Conservation (phyloP, 2,113 vertebrate genomes). For the Apeltes quadracus region DNA sequence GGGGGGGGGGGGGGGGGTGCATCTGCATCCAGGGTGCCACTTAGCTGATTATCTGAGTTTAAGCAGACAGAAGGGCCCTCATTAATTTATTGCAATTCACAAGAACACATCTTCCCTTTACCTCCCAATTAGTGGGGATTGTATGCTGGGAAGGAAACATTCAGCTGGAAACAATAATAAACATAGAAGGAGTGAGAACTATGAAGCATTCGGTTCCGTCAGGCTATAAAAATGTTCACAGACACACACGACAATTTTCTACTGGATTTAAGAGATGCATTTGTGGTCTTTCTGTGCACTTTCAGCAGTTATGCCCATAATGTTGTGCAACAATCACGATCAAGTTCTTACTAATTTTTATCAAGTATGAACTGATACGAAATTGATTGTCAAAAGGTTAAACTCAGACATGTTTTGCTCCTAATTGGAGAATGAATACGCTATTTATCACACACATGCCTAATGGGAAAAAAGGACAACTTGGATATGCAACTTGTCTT, state of each 20-base stretch:
- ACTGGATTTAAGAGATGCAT: neutral
- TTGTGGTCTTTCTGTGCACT: neutral
- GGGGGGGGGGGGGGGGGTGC: conserved; percentile 31
- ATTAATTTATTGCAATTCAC: conserved; percentile 85
- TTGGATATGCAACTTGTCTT: neutral
- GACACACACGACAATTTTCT: neutral
- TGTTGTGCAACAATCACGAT: neutral
- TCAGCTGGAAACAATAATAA: conserved; percentile 8
- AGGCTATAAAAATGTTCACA: neutral
- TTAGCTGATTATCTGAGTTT: conserved; percentile 77
- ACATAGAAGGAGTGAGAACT: neutral
- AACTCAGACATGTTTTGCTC: neutral
- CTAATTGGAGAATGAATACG: neutral
- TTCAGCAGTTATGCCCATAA: neutral
- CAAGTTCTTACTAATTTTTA: neutral
- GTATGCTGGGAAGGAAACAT: conserved; percentile 11
- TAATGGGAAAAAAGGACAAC: neutral
- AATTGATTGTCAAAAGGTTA: neutral
- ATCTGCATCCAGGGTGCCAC: conserved; percentile 61
- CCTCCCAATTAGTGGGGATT: conserved; percentile 59
- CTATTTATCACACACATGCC: neutral
- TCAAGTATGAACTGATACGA: neutral
- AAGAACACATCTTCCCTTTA: conserved; percentile 76
- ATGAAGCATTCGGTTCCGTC: neutral
- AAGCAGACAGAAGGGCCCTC: conserved; percentile 73